Evolutionary conservation across 2,113 vertebrate species (phyloP).

Genomic region (Anser cygnoides): DNA sequence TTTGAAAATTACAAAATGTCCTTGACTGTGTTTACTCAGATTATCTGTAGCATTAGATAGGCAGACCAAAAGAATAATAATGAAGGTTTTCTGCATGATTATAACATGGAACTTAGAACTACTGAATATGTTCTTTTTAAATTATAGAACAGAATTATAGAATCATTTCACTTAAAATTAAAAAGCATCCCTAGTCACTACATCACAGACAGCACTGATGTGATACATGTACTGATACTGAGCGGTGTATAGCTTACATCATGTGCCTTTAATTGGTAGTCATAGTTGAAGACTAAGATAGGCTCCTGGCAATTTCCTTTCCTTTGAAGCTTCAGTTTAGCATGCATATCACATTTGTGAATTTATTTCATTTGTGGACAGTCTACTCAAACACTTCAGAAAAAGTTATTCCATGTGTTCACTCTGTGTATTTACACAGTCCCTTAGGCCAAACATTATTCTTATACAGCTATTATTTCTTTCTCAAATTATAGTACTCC

Average conservation of each 20-base stretch:
- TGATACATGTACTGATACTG: fast-evolving
- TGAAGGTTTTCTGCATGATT: neutral
- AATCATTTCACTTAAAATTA: neutral
- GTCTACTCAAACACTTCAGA: neutral
- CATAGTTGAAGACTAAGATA: neutral
- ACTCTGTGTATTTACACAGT: neutral
- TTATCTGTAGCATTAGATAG: neutral
- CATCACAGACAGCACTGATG: neutral
- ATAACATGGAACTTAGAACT: neutral
- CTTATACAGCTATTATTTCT: neutral
- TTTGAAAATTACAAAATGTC: neutral
- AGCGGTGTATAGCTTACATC: neutral
- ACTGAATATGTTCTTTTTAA: neutral
- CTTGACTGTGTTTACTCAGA: neutral
- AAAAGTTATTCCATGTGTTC: neutral
- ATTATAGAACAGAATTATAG: neutral
- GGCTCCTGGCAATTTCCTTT: neutral
- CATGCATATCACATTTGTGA: fast-evolving
- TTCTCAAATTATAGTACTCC: neutral
- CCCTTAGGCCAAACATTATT: neutral
- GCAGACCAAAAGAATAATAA: neutral
- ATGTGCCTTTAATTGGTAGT: neutral
- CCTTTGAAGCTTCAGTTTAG: neutral
- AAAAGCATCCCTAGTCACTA: neutral
- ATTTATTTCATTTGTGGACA: neutral